Evolutionary conservation across 2,797 vertebrate genomes (phyloP).

Genomic region (Alauda arvensis): DNA sequence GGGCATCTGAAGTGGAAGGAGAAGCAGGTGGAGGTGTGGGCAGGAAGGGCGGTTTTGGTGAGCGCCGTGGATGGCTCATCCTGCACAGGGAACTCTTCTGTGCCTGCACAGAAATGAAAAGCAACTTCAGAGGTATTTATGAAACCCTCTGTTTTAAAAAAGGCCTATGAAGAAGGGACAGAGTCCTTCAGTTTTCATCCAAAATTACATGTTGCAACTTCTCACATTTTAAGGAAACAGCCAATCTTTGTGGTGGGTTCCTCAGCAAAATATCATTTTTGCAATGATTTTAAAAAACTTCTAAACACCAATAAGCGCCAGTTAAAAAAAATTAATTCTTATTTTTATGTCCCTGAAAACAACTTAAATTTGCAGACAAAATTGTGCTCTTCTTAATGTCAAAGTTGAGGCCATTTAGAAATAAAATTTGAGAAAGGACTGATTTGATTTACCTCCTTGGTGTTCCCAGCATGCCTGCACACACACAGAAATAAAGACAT

Average conservation of each 20-base stretch:
- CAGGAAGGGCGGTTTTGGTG: slow-evolving; percentile 52
- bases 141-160: not conserved
- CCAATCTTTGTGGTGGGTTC: not conserved
- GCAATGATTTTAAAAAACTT: not conserved
- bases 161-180: not conserved
- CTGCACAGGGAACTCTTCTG: slow-evolving; percentile 61
- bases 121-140: not conserved
- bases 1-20: not conserved
- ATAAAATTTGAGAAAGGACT: not conserved
- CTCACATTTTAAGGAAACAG: not conserved
- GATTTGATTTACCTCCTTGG: not conserved
- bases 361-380: not conserved
- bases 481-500: not conserved
- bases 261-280: not conserved
- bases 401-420: not conserved
- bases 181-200: not conserved
- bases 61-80: slow-evolving; percentile 64
- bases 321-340: accelerated
- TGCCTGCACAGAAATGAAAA: slow-evolving; percentile 35
- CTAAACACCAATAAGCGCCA: not conserved
- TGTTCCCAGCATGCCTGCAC: not conserved
- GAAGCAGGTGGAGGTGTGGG: not conserved
- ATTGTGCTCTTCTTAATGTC: not conserved
- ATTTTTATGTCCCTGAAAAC: not conserved
- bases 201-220: not conserved